phyloP scores from a whole-genome alignment of 2,797 vertebrate species.

The Myotis findleyi region DNA sequence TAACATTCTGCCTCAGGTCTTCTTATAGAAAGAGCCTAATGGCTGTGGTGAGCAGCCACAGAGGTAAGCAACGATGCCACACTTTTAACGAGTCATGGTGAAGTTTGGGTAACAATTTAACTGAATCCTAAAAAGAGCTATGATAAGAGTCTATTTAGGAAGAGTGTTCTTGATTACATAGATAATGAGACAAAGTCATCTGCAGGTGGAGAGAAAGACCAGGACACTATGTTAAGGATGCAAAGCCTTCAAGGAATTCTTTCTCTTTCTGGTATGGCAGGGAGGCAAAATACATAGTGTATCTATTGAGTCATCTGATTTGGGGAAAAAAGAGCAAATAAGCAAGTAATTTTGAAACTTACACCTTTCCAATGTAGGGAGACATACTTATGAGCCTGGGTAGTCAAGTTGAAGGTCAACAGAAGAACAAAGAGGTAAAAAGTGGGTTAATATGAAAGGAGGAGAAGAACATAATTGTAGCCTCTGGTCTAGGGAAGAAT shows the following conservation, averaged over 20 bases:
- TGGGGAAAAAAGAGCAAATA: not conserved
- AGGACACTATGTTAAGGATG: not conserved
- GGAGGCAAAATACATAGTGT: not conserved
- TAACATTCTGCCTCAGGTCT: not conserved
- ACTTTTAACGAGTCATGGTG: not conserved
- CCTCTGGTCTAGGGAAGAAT: not conserved
- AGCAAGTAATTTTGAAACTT: not conserved
- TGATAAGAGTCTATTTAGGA: not conserved
- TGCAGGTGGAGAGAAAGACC: not conserved
- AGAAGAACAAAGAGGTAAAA: not conserved
- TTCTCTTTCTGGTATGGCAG: not conserved
- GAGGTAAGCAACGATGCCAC: not conserved
- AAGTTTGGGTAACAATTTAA: not conserved
- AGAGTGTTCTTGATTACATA: not conserved
- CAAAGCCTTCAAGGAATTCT: not conserved
- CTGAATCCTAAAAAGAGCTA: not conserved
- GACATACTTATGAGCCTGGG: not conserved
- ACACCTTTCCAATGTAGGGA: not conserved
- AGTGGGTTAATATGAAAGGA: not conserved
- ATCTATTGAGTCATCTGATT: not conserved
- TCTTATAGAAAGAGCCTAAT: not conserved
- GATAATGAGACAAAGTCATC: not conserved
- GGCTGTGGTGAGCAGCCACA: not conserved
- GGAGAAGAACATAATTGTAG: not conserved
- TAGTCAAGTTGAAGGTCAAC: not conserved